Percentiles rank a stretch among this genome's conserved stretches.
Conservation (phyloP, 2,797 vertebrate species). For the Pangasius djambal region DNA sequence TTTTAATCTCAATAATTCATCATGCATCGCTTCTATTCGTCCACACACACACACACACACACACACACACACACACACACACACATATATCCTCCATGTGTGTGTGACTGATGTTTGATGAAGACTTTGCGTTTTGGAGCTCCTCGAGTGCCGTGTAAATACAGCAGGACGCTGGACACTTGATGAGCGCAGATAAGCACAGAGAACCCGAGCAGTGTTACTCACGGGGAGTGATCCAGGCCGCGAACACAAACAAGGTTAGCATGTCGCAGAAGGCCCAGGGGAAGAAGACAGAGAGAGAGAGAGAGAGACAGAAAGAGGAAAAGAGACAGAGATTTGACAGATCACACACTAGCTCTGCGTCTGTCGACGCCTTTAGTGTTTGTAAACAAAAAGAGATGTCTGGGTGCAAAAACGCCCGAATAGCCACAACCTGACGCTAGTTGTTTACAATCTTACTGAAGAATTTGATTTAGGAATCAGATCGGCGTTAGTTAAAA, state of each 20-base stretch:
- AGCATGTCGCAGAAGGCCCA: slow-evolving; percentile 61
- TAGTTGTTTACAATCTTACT: background rate
- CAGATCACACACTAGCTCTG: slow-evolving; percentile 59
- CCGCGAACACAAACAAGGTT: slow-evolving; percentile 68
- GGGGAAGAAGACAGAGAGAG: slow-evolving; percentile 10
- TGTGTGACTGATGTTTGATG: slow-evolving; percentile 81
- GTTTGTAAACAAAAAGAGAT: background rate
- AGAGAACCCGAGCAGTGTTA: slow-evolving; percentile 65
- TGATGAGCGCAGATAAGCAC: slow-evolving; percentile 62
- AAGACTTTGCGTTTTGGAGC: slow-evolving; percentile 79
- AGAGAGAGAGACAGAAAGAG: slow-evolving; percentile 44
- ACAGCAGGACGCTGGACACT: slow-evolving; percentile 49
- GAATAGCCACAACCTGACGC: background rate
- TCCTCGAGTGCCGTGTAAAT: slow-evolving; percentile 70
- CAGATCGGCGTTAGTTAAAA: background rate
- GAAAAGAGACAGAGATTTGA: slow-evolving; percentile 52
- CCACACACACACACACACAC: background rate
- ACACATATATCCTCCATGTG: slow-evolving; percentile 22
- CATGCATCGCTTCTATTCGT: slow-evolving; percentile 77
- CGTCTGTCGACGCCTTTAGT: slow-evolving; percentile 20
- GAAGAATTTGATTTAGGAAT: background rate
- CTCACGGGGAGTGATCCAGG: slow-evolving; percentile 52
- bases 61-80: background rate
- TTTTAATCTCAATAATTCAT: slow-evolving; percentile 86
- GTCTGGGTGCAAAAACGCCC: background rate